These are phyloP conservation scores for Pseudomyrmex sp. DNA, from an alignment of 1,140 invertebrate genomes.

Conservation along the genomic window DNA sequence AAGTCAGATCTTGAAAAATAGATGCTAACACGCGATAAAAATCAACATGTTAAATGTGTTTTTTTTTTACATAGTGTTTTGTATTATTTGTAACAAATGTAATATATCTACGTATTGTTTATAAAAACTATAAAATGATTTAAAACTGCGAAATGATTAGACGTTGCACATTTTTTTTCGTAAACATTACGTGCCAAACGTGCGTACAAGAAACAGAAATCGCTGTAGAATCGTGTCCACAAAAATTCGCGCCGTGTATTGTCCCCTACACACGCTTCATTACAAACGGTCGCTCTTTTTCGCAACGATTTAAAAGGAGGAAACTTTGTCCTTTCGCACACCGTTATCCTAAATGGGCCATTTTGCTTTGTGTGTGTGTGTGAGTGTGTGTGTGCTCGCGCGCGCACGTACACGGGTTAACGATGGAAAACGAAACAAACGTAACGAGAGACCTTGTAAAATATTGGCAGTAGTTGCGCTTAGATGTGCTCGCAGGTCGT, in stretches of 20 bases:
- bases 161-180: background rate
- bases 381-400: background rate
- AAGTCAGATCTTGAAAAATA: no score
- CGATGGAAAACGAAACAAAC: conserved; percentile 74
- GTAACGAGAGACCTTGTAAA: conserved; percentile 71
- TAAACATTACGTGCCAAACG: background rate
- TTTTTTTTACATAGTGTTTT: no score
- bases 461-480: conserved; percentile 69
- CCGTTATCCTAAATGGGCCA: conserved; percentile 32
- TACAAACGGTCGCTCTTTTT: conserved; percentile 25
- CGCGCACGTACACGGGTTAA: conserved; percentile 64
- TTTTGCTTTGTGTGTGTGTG: background rate
- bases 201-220: background rate
- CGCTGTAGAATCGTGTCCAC: background rate
- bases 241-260: conserved; percentile 10
- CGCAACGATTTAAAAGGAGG: conserved; percentile 27
- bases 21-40: no score
- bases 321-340: conserved; percentile 40
- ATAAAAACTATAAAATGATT: no score
- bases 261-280: conserved; percentile 11
- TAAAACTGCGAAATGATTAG: background rate
- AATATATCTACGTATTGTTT: no score
- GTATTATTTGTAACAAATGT: no score
- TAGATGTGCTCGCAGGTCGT: conserved; percentile 50
- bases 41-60: no score